phyloP scores from a whole-genome alignment of 2,888 invertebrate genomes.

The Acanthococcus lagerstroemiae region DNA sequence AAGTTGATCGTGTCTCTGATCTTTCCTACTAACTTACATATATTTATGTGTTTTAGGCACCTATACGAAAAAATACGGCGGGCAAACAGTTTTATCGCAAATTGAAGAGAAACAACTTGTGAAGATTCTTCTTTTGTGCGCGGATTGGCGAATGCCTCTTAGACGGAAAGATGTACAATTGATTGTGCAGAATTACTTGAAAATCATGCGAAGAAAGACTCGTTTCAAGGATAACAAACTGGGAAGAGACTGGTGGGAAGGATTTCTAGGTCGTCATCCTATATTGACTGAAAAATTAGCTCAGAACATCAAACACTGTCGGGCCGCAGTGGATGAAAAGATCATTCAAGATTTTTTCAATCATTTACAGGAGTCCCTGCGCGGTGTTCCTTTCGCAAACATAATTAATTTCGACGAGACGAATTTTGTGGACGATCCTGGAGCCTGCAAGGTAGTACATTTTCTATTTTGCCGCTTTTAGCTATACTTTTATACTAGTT shows the following conservation, averaged over 20 bases:
- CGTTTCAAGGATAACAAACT: slow-evolving; percentile 3
- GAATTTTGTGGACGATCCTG: slow-evolving; percentile 14
- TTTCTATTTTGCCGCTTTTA: no score
- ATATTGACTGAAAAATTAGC: neutral
- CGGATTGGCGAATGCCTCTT: slow-evolving; percentile 8
- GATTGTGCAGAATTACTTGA: slow-evolving; percentile 10
- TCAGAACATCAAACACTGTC: slow-evolving; percentile 3
- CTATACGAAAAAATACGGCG: slow-evolving; percentile 3
- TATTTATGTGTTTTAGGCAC: no score
- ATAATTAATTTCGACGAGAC: slow-evolving; percentile 20
- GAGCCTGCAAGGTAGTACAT: neutral
- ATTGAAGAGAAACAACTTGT: neutral
- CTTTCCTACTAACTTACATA: no score
- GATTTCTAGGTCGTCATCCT: slow-evolving; percentile 4
- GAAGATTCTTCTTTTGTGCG: neutral
- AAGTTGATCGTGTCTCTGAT: no score
- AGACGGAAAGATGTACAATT: neutral
- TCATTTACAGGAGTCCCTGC: neutral
- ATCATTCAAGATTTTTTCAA: neutral
- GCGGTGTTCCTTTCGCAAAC: neutral
- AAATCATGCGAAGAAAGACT: neutral
- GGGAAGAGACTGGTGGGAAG: slow-evolving; percentile 3
- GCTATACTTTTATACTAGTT: no score
- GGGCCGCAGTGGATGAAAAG: neutral
- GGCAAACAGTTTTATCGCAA: slow-evolving; percentile 5